Percentiles rank a stretch among this genome's conserved stretches.
These are phyloP conservation scores for Acrobasis repandana DNA, from an alignment of 2,888 invertebrate species.

Conservation along the genomic window DNA sequence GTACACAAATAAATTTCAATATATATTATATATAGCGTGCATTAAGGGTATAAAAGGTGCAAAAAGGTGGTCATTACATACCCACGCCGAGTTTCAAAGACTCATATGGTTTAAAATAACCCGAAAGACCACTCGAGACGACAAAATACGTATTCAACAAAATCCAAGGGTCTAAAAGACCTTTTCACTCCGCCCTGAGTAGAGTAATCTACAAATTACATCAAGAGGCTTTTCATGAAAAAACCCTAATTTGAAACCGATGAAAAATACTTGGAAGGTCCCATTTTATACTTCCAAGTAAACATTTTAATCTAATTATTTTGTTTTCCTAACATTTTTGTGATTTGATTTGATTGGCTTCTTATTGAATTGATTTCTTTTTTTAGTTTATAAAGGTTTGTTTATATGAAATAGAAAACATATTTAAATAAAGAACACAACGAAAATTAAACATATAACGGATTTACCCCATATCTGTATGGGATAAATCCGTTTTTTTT, in stretches of 20 bases:
- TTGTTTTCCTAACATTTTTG: slow-evolving; percentile 1
- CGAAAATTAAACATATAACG: too few species aligned
- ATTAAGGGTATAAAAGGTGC: too few species aligned
- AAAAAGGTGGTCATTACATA: background rate
- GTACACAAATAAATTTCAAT: background rate
- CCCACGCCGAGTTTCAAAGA: slow-evolving; percentile 4
- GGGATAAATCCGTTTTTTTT: too few species aligned
- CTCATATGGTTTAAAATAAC: slow-evolving; percentile 15
- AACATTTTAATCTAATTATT: slow-evolving; percentile 58
- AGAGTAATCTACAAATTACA: slow-evolving; percentile 55
- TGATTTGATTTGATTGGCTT: background rate
- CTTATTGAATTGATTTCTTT: background rate
- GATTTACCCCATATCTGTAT: too few species aligned
- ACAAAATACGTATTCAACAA: slow-evolving; percentile 34
- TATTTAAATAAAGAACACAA: too few species aligned
- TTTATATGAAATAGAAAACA: background rate
- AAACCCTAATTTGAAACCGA: slow-evolving; percentile 52
- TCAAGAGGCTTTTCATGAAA: slow-evolving; percentile 46
- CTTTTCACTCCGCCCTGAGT: slow-evolving; percentile 55
- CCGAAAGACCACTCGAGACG: slow-evolving; percentile 19
- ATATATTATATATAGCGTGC: background rate
- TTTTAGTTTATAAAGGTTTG: background rate
- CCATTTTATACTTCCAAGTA: slow-evolving; percentile 51
- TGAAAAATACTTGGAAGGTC: slow-evolving; percentile 47
- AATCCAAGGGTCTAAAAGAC: slow-evolving; percentile 45